Base-by-base conservation (phyloP, 2,113 vertebrate species). In the Hippolais icterina region DNA sequence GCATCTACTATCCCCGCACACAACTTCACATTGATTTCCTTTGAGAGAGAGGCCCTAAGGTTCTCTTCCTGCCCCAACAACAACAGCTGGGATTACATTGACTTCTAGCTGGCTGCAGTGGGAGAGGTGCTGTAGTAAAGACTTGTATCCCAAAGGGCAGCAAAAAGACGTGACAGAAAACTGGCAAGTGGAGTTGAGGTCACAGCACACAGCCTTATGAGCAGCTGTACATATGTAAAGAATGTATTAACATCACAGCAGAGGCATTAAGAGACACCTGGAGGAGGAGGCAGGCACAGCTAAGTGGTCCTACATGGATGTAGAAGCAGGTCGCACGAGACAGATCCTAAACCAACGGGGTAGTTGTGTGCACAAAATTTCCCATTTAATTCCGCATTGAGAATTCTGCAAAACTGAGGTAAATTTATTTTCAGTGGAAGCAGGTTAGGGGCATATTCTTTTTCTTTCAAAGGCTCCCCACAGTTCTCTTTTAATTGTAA, bases 261-360 rank as follows among this genome's bases (percentile, higher is more conserved):
- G 37, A 10, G 59, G 42, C 66, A 49, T 10, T 53, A 47, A 76
- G 29, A 56, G 28, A 46, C 21, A 72, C n/a, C 66, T 66, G 29
- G 28, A 59, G 3, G 24, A n/a, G 23, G 2, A 75, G 65, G 61
- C 31, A 83, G 71, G 71, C 53, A 72, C 41, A 76, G 37, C 53
- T 33, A 44, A 46, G 46, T 3, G 41, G 46, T 66, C 69, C 69
- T 61, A 17, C 7, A 25, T 0, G 4, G 13, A 50, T 54, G 12
- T 7, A 2, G n/a, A 46, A 57, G 65, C 0, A 0, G 12, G 15
- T 3, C 46, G 28, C 59, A 46, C 0, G 4, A 92, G 20, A 56
- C 8, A 29, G 10, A 44, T 18, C 4, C 0, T 42, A 77, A 81
- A 81, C 63, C n/a, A 69, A 85, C 1, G 2, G 41, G 5, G n/a